Conservation (phyloP, 2,797 vertebrate genomes). For the Alcedo quadribrachys region DNA sequence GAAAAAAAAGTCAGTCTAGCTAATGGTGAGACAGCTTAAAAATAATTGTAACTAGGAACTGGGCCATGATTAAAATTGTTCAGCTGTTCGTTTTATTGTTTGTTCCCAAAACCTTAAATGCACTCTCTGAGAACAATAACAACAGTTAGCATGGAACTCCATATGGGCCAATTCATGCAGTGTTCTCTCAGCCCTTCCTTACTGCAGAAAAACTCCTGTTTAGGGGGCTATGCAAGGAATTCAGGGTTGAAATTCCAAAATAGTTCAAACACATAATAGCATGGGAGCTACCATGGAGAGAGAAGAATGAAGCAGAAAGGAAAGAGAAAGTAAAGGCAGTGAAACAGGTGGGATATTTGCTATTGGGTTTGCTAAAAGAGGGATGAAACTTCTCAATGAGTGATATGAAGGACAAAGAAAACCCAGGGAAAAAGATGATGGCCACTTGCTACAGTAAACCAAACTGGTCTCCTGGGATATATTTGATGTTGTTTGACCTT, state of each 20-base stretch:
- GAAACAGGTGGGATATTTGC: neutral
- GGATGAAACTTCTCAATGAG: neutral
- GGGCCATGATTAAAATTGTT: slow-evolving; percentile 64
- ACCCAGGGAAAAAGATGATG: neutral
- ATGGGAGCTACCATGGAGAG: neutral
- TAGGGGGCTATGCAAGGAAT: slow-evolving; percentile 10
- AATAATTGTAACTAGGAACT: slow-evolving; percentile 76
- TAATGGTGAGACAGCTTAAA: slow-evolving; percentile 54
- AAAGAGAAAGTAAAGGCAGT: neutral
- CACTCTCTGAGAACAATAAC: slow-evolving; percentile 76
- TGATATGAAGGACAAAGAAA: neutral
- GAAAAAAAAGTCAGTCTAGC: neutral
- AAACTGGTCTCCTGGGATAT: neutral
- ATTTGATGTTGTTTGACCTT: neutral
- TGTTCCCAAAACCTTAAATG: slow-evolving; percentile 78
- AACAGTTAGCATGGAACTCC: slow-evolving; percentile 72
- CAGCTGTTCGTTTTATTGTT: slow-evolving; percentile 77
- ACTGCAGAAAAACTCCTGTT: slow-evolving; percentile 51
- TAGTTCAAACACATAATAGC: neutral
- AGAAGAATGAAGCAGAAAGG: neutral
- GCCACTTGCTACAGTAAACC: neutral
- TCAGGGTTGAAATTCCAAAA: neutral
- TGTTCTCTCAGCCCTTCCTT: slow-evolving; percentile 49
- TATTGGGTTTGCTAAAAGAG: neutral
- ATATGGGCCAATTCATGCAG: slow-evolving; percentile 64